Conservation (phyloP, 2,888 invertebrate genomes). For the Netelia fuscicornis region DNA sequence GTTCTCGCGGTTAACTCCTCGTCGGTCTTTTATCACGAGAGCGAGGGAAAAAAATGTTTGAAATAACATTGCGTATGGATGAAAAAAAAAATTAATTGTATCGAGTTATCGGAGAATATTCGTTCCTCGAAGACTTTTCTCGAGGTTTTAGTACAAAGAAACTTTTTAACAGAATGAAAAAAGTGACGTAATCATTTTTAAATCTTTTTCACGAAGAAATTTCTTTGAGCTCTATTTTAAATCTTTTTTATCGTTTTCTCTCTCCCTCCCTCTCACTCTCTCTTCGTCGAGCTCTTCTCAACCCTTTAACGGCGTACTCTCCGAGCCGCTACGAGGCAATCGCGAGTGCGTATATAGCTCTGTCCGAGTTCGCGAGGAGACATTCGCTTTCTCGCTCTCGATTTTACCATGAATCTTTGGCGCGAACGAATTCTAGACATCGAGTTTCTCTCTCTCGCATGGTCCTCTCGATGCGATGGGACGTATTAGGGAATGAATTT, state of each 20-base stretch:
- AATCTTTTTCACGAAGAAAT: slow-evolving; percentile 4
- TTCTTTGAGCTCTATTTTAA: background rate
- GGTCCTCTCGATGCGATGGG: slow-evolving; percentile 49
- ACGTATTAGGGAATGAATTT: slow-evolving; percentile 82
- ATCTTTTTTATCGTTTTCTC: background rate
- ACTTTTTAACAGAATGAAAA: background rate
- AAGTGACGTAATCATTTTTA: background rate
- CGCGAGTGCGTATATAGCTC: slow-evolving; percentile 6
- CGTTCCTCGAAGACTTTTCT: background rate
- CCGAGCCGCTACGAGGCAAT: slow-evolving; percentile 12
- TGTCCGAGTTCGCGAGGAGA: background rate
- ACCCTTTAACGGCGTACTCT: slow-evolving; percentile 30
- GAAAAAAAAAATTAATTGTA: slow-evolving; percentile 21
- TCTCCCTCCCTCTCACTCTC: background rate
- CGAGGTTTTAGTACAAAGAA: background rate
- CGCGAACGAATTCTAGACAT: slow-evolving; percentile 80
- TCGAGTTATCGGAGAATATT: background rate
- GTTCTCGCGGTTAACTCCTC: slow-evolving; percentile 38
- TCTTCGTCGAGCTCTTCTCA: slow-evolving; percentile 14
- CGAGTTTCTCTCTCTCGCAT: slow-evolving; percentile 47
- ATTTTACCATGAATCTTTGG: slow-evolving; percentile 81
- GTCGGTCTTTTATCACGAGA: slow-evolving; percentile 27
- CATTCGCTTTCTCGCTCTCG: slow-evolving; percentile 55
- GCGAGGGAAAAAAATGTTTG: background rate
- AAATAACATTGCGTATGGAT: background rate